A percentile compares a stretch with the other conserved stretches of the same genome.
These are phyloP conservation scores for Eupithecia tripunctaria DNA, from an alignment of 2,888 invertebrate genomes.

Conservation along the genomic window DNA sequence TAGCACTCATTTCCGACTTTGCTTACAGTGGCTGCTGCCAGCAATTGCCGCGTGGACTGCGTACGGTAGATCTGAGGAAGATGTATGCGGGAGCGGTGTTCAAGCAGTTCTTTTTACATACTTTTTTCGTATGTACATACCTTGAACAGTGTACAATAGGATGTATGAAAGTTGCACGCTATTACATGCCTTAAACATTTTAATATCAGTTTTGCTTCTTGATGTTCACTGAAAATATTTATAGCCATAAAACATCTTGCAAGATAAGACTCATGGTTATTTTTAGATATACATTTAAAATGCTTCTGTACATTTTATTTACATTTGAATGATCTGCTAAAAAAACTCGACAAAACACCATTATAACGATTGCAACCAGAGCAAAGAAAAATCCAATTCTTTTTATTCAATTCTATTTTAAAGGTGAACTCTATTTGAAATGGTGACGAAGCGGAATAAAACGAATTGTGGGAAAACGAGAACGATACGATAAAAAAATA, in stretches of 20 bases:
- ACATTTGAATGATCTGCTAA: not conserved
- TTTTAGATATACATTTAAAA: not conserved
- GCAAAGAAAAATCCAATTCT: constrained; percentile 29
- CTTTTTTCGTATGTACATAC: no score
- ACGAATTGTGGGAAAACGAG: constrained; percentile 29
- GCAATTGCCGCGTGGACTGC: not conserved
- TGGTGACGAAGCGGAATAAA: constrained; percentile 43
- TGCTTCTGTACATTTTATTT: not conserved
- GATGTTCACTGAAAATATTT: no score
- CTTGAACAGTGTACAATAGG: no score
- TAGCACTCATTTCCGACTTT: not conserved
- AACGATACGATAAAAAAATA: constrained; percentile 30
- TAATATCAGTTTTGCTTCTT: no score
- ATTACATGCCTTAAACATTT: no score
- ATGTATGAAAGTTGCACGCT: no score
- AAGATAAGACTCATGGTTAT: not conserved
- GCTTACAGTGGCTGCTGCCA: not conserved
- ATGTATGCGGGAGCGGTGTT: no score
- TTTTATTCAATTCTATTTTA: constrained; percentile 30
- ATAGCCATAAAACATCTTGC: no score
- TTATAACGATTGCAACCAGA: constrained; percentile 27
- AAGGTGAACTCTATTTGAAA: constrained; percentile 30
- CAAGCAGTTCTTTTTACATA: no score
- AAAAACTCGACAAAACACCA: constrained; percentile 13
- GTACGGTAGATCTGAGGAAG: no score